Base-by-base conservation (phyloP, 1,140 invertebrate species). In the Babylonia areolata region DNA sequence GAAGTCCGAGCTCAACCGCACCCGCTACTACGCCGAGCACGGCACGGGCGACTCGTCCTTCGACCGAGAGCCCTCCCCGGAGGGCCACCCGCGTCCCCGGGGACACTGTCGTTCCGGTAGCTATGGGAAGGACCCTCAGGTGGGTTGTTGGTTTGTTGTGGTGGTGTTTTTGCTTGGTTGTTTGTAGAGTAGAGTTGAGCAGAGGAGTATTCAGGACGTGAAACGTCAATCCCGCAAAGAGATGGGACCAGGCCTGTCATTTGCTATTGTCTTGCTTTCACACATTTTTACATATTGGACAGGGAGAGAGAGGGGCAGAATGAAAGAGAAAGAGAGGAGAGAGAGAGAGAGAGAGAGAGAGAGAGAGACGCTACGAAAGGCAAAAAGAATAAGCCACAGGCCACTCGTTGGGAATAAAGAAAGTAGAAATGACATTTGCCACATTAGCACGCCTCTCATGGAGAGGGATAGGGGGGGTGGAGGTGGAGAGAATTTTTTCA, bases 1-100 rank as follows among this genome's bases (percentile, higher is more conserved):
- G 17, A 97, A 97, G 92, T 97, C 96, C 0, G 95, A 96, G 0
- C 92, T 97, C 12, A 97, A 97, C 91, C 58, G 58, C 58, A 6
- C 20, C 58, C 58, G 58, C 15, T 89, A 90, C 73, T 77, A 85
- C 31, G n/a, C 69, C 6, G 89, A 90, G 33, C 46, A 6, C 20
- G 9, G 9, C 20, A 20, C 9, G 46, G 46, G 46, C 9, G 77
- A 81, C 28, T 88, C 91, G 17, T 85, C 71, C 37, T 88, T 88
- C 54, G 81, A 87, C 51, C 71, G 86, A 33, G 88, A 89, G 20
- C 39, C 37, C 9, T 84, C 86, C 31, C 86, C 86, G 15, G 46
- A 35, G 51, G 80, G 23, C 23, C 58, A 6, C 64, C n/a, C 40
- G 3, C 23, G 31, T 46, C 37, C 78, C 75, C n/a, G 84, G 23